Base-by-base conservation (phyloP, 2,797 vertebrate species). In the Helarctos malayanus region DNA sequence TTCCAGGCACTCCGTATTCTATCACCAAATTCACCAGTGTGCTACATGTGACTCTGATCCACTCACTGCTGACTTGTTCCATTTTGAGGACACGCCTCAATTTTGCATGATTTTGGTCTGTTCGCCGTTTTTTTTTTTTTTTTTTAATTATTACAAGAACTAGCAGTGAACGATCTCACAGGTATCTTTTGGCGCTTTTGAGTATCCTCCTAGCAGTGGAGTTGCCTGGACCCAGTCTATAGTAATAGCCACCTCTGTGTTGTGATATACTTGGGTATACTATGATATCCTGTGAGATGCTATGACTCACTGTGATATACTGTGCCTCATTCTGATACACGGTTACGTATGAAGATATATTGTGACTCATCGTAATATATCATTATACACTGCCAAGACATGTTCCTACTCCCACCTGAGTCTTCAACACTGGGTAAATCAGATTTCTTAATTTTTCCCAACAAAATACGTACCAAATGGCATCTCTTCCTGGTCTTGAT, bases 361-460 rank as follows among this genome's bases (percentile, higher is more conserved):
- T 56, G 13, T 8, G 52, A 56, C 19, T 38, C 12, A 9, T 56
- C 23, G 12, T 80, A 35, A 80, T 80, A 56, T 25, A 25, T 13
- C 15, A 12, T 80, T n/a, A 25, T 25, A 25, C 15, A 63, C 52
- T 29, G 29, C 4, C 15, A 75, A 52, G 59, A 27, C 25, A 2
- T 49, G 19, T 59, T 95, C 63, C 57, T 52, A 35, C 57, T 79
- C 32, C 32, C 13, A 56, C 25, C 19, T 45, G 35, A 65, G 41
- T n/a, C 49, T 95, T 63, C 12, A 75, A 65, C 5, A 41, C 11
- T 29, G n/a, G 4, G 6, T 57, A 11, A 14, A 14, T 65, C 59
- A 83, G 21, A 56, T 59, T 71, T 14, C 45, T 79, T 89, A 41
- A 89, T 71, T 96, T 79, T 89, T 71, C 27, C 91, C 45, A 18